Evolutionary conservation across 2,888 invertebrate genomes (phyloP).

Genomic region (Atrina japonica): DNA sequence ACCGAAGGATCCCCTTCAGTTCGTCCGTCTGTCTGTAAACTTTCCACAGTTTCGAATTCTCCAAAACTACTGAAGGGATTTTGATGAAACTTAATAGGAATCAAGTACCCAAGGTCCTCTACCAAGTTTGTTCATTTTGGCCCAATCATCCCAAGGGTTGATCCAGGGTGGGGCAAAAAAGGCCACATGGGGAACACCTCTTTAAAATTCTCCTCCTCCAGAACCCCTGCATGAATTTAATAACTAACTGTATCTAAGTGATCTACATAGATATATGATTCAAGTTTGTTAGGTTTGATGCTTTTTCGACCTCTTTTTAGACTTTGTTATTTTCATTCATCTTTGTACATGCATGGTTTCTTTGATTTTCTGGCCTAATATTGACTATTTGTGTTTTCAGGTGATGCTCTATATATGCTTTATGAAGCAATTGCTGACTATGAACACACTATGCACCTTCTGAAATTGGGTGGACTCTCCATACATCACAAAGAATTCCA

Average conservation of each 20-base stretch:
- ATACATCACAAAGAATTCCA: slow-evolving; percentile 29
- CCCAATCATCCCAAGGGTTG: not conserved
- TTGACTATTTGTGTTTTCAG: slow-evolving; percentile 4
- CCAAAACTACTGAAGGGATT: not conserved
- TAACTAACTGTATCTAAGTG: too few species aligned
- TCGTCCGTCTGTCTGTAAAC: too few species aligned
- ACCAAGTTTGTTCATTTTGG: not conserved
- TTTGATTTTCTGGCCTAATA: not conserved
- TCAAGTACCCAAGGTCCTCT: not conserved
- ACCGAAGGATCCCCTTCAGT: too few species aligned
- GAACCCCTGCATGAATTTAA: too few species aligned
- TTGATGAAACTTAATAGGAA: not conserved
- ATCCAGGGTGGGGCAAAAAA: not conserved
- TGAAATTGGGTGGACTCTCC: slow-evolving; percentile 29
- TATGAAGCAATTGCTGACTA: slow-evolving; percentile 29
- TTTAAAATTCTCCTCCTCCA: too few species aligned
- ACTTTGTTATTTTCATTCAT: too few species aligned
- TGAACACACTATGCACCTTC: slow-evolving; percentile 11
- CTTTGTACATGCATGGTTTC: too few species aligned
- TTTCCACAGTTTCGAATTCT: not conserved
- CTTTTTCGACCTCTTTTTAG: not conserved
- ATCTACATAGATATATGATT: too few species aligned
- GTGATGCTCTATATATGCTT: slow-evolving; percentile 22
- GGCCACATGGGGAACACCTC: not conserved
- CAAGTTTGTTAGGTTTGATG: not conserved